Evolutionary conservation across 2,113 vertebrate genomes (phyloP).

Genomic region (Anarhynchus alexandrinus): DNA sequence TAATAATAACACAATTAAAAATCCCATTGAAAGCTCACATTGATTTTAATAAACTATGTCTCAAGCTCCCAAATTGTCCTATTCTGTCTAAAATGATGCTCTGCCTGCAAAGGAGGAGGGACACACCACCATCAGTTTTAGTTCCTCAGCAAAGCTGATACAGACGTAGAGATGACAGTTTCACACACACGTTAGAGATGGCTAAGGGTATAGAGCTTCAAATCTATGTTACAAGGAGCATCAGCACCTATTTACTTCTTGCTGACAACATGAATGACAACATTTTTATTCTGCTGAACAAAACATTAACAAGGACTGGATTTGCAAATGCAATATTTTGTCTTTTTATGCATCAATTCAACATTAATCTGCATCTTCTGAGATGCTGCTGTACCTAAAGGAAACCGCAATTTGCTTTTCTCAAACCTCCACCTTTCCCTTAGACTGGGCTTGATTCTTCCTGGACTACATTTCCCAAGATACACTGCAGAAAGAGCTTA

Average conservation of each 20-base stretch:
- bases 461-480: slow-evolving; percentile 3
- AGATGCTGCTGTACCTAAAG: background rate
- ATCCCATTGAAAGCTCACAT: background rate
- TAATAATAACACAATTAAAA: background rate
- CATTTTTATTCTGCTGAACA: background rate
- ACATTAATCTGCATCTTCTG: background rate
- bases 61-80: background rate
- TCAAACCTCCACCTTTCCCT: background rate
- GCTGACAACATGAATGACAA: background rate
- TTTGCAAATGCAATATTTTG: background rate
- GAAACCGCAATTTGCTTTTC: background rate
- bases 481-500: background rate
- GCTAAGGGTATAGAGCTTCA: background rate
- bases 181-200: background rate
- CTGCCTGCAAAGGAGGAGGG: background rate
- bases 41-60: background rate
- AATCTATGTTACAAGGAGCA: background rate
- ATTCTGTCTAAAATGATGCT: background rate
- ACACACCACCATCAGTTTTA: background rate
- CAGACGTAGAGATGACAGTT: background rate
- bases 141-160: background rate
- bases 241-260: background rate
- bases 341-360: background rate
- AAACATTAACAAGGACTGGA: background rate
- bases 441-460: background rate